These are phyloP conservation scores for Melangyna quadrimaculata DNA, from an alignment of 2,888 invertebrate genomes.

Conservation along the genomic window DNA sequence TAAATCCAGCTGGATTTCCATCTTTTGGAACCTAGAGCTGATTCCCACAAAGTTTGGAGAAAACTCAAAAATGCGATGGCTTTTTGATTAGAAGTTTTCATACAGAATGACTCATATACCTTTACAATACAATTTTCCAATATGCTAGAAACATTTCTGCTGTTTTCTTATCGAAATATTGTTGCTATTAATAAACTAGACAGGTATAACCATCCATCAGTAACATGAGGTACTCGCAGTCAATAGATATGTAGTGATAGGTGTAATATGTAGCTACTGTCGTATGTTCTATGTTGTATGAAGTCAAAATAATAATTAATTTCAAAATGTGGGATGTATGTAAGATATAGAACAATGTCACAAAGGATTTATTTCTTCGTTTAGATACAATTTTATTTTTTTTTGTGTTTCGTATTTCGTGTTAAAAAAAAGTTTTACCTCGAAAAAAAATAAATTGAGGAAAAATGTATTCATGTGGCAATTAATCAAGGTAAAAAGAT, in stretches of 20 bases:
- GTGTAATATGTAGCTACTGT: too few relatives aligned
- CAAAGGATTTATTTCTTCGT: conserved; percentile 32
- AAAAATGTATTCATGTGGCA: conserved; percentile 42
- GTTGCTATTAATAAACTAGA: background rate
- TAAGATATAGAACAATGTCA: background rate
- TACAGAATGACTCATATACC: too few relatives aligned
- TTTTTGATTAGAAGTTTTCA: too few relatives aligned
- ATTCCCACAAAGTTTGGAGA: too few relatives aligned
- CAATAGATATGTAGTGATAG: background rate
- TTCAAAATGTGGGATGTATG: conserved; percentile 4
- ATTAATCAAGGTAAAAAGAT: conserved; percentile 55
- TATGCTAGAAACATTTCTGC: background rate
- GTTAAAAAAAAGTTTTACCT: background rate
- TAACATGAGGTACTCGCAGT: conserved; percentile 13
- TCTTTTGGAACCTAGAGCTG: too few relatives aligned
- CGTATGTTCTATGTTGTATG: too few relatives aligned
- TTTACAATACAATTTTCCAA: background rate
- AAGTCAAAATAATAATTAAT: conserved; percentile 58
- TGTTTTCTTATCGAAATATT: background rate
- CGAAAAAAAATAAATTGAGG: conserved; percentile 32
- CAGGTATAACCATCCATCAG: conserved; percentile 12
- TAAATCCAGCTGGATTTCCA: too few relatives aligned
- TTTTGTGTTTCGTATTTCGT: conserved; percentile 36
- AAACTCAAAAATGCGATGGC: too few relatives aligned
- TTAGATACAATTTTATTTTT: conserved; percentile 1